Percentiles rank a stretch among this genome's conserved stretches.
Evolutionary conservation across 2,797 vertebrate species (phyloP).

Genomic region (Rhodeus uyekii): DNA sequence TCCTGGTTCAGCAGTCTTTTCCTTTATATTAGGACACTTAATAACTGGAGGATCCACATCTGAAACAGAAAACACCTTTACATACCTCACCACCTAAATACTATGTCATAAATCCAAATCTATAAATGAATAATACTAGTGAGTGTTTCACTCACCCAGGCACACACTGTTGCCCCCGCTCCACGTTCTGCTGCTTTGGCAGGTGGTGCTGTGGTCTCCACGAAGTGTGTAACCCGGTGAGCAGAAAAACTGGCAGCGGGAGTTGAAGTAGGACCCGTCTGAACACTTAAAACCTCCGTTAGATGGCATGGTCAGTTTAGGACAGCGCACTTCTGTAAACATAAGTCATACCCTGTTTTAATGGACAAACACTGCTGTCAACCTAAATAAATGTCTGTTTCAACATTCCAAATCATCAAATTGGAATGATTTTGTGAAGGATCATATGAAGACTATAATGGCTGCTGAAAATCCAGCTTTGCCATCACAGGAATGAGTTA

Average conservation of each 20-base stretch:
- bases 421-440: not conserved
- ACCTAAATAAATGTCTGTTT: not conserved
- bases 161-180: slow-evolving; percentile 83
- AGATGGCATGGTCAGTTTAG: slow-evolving; percentile 83
- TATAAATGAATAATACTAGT: not conserved
- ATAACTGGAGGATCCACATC: slow-evolving; percentile 91
- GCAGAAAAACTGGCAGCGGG: slow-evolving; percentile 94
- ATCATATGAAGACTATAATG: not conserved
- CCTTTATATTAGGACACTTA: slow-evolving; percentile 93
- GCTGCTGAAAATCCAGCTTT: not conserved
- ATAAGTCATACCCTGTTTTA: not conserved
- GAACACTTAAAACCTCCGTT: slow-evolving; percentile 93
- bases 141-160: slow-evolving; percentile 76
- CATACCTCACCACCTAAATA: not conserved
- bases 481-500: not conserved
- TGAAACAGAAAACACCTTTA: slow-evolving; percentile 58
- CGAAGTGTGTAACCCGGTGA: slow-evolving; percentile 88
- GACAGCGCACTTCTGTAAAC: slow-evolving; percentile 88
- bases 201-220: slow-evolving; percentile 84
- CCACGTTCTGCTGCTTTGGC: slow-evolving; percentile 89
- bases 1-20: slow-evolving; percentile 91
- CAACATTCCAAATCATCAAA: not conserved
- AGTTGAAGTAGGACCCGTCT: slow-evolving; percentile 96
- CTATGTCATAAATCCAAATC: not conserved
- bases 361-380: not conserved